Conservation (phyloP, 2,888 invertebrate species). For the Synergus japonicus region DNA sequence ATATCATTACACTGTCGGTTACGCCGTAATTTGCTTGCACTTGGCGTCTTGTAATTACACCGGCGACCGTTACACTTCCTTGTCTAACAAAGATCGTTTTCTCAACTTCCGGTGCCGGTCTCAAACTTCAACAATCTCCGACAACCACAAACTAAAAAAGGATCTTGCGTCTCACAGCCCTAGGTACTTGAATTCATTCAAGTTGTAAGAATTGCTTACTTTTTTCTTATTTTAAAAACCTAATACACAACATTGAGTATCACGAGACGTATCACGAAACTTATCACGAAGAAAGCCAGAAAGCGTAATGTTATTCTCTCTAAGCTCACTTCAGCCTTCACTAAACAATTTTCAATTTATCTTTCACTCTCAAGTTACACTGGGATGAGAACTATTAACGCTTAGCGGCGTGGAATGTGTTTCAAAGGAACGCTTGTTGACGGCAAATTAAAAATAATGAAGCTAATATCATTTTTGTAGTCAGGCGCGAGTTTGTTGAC, state of each 20-base stretch:
- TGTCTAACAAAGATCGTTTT: neutral
- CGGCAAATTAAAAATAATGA: slow-evolving; percentile 36
- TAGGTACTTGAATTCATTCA: neutral
- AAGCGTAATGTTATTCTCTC: neutral
- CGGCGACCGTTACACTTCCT: slow-evolving; percentile 33
- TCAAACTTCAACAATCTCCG: neutral
- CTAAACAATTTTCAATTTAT: slow-evolving; percentile 27
- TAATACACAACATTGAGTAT: neutral
- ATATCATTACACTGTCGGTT: slow-evolving; percentile 31
- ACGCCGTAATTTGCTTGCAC: slow-evolving; percentile 32
- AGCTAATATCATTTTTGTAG: slow-evolving; percentile 35
- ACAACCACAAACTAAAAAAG: neutral
- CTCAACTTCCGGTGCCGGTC: neutral
- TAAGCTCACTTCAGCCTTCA: slow-evolving; percentile 17
- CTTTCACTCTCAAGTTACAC: slow-evolving; percentile 19
- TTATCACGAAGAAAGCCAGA: neutral
- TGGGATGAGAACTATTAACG: slow-evolving; percentile 24
- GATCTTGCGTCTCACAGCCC: slow-evolving; percentile 11
- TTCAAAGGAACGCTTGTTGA: slow-evolving; percentile 33
- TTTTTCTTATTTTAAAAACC: neutral
- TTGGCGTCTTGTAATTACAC: slow-evolving; percentile 29
- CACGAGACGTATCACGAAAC: neutral
- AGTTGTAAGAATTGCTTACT: neutral
- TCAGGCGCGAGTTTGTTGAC: slow-evolving; percentile 37
- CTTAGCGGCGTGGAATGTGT: slow-evolving; percentile 32